phyloP scores from a whole-genome alignment of 1,140 invertebrate genomes.

The Aphelenchoides besseyi region DNA sequence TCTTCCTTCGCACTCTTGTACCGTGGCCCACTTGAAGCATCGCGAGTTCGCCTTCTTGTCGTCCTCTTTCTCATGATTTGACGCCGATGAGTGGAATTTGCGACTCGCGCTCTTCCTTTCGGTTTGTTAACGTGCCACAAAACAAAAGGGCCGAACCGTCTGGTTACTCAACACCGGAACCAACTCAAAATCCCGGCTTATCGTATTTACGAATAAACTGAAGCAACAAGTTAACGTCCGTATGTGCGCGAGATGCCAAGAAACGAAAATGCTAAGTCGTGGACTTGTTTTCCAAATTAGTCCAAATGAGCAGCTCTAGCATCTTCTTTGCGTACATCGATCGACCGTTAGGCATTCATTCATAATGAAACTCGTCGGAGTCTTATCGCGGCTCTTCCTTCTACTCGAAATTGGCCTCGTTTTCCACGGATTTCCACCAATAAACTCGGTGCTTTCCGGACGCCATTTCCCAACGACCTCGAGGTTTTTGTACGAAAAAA shows the following conservation, averaged over 20 bases:
- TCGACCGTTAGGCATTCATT: background rate
- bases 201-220: no score
- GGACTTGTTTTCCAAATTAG: background rate
- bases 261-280: no score
- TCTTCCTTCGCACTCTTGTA: constrained; percentile 4
- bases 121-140: no score
- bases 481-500: background rate
- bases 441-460: no score
- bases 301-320: constrained; percentile 9
- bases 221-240: no score
- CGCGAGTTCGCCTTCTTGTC: background rate
- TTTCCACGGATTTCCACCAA: background rate
- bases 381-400: background rate
- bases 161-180: no score
- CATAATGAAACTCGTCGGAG: constrained; percentile 1
- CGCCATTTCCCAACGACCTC: background rate
- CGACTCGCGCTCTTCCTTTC: no score
- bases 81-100: background rate
- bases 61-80: background rate
- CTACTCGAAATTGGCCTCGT: background rate
- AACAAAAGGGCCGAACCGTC: no score
- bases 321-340: background rate
- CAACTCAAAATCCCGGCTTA: no score
- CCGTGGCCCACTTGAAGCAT: background rate
- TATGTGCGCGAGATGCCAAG: no score